phyloP scores from a whole-genome alignment of 2,797 vertebrate genomes.

The Heliangelus exortis region DNA sequence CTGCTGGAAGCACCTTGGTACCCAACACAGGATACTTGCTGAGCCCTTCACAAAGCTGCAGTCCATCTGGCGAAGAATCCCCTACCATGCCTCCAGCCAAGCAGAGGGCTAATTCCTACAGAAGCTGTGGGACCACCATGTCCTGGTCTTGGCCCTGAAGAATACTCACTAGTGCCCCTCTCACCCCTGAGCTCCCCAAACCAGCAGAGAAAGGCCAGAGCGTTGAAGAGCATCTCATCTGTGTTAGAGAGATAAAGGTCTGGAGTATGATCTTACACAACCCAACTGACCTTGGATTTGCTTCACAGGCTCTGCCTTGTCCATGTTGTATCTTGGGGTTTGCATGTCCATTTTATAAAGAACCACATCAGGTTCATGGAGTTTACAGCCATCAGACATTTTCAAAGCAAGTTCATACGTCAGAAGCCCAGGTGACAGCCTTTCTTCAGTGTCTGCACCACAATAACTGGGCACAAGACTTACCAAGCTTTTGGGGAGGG shows the following conservation, averaged over 20 bases:
- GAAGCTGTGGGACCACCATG: fast-evolving
- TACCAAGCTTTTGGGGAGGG: background rate
- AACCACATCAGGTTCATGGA: background rate
- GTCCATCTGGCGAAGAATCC: background rate
- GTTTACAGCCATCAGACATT: background rate
- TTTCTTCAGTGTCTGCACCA: background rate
- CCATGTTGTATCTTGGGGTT: background rate
- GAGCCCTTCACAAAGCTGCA: background rate
- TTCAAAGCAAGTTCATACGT: background rate
- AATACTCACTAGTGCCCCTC: background rate
- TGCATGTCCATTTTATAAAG: background rate
- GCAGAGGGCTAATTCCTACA: background rate
- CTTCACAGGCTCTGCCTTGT: background rate
- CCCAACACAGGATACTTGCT: fast-evolving
- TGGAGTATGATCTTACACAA: background rate
- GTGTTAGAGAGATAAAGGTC: background rate
- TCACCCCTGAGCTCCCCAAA: background rate
- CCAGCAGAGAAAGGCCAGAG: background rate
- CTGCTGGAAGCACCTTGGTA: background rate
- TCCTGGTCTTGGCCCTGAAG: background rate
- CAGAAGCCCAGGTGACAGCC: background rate
- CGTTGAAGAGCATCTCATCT: background rate
- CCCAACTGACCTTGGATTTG: background rate
- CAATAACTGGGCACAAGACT: background rate
- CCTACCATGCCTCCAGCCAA: background rate